These are phyloP conservation scores for Machaerirhynchus nigripectus DNA, from an alignment of 2,113 vertebrate genomes.

Conservation along the genomic window DNA sequence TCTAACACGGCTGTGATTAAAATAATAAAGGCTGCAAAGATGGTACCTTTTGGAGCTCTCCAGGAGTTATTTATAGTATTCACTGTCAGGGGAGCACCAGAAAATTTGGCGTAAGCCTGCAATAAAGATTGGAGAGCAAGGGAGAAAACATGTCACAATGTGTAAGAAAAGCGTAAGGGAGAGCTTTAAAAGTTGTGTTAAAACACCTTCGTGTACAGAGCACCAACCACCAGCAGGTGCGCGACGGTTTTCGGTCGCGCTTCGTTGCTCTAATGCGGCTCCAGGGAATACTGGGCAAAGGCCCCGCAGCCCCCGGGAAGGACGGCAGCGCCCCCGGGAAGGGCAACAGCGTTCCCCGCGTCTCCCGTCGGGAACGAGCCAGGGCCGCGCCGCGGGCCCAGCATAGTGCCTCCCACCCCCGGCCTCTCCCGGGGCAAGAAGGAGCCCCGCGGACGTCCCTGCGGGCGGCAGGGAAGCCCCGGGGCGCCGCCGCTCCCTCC, in stretches of 20 bases:
- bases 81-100: slow-evolving; percentile 84
- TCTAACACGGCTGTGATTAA: rapidly evolving
- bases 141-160: background rate
- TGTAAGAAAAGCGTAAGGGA: background rate
- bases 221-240: no score
- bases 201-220: background rate
- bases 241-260: rapidly evolving
- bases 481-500: background rate
- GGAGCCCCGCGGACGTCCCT: no score
- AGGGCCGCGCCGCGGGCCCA: background rate
- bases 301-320: no score
- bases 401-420: background rate
- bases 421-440: background rate
- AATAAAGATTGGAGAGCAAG: slow-evolving; percentile 32
- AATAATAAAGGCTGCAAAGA: background rate
- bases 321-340: background rate
- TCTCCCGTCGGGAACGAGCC: background rate
- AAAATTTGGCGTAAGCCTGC: slow-evolving; percentile 92
- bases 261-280: no score
- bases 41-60: slow-evolving; percentile 87
- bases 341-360: background rate
- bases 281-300: rapidly evolving
- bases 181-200: background rate
- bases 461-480: background rate
- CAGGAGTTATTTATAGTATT: slow-evolving; percentile 85